A percentile compares a stretch with the other conserved stretches of the same genome.
Conservation (phyloP, 2,113 vertebrate species). For the Cnemophilus loriae region DNA sequence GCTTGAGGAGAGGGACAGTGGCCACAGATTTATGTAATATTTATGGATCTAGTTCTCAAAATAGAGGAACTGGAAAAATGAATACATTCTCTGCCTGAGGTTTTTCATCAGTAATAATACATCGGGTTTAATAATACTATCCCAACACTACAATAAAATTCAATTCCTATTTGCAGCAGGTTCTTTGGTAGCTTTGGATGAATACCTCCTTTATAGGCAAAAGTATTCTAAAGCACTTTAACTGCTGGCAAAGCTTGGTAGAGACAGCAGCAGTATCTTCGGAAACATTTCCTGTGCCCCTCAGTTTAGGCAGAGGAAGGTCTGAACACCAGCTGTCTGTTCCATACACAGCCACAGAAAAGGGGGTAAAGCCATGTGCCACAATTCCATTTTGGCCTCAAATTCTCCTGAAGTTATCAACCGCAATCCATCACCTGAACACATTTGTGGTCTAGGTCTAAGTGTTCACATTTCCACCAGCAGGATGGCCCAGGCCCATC, state of each 20-base stretch:
- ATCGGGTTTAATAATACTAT: neutral
- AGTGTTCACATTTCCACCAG: neutral
- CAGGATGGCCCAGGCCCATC: neutral
- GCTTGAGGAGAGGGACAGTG: neutral
- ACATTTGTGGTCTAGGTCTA: neutral
- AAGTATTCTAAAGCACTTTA: neutral
- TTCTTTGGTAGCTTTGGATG: neutral
- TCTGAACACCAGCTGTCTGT: neutral
- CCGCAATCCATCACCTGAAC: neutral
- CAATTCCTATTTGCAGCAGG: neutral
- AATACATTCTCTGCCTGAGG: neutral
- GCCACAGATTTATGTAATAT: constrained; percentile 22
- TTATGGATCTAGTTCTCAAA: constrained; percentile 1
- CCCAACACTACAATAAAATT: neutral
- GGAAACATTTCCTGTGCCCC: neutral
- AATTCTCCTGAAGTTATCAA: neutral
- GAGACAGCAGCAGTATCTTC: neutral
- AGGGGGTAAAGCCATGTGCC: neutral
- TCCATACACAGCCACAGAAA: neutral
- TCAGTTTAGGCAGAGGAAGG: neutral
- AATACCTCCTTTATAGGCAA: neutral
- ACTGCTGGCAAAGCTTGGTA: neutral
- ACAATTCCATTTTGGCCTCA: neutral
- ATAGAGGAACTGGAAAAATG: neutral
- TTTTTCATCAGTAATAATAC: neutral